phyloP scores from a whole-genome alignment of 2,888 invertebrate genomes.

The Mimas tiliae region DNA sequence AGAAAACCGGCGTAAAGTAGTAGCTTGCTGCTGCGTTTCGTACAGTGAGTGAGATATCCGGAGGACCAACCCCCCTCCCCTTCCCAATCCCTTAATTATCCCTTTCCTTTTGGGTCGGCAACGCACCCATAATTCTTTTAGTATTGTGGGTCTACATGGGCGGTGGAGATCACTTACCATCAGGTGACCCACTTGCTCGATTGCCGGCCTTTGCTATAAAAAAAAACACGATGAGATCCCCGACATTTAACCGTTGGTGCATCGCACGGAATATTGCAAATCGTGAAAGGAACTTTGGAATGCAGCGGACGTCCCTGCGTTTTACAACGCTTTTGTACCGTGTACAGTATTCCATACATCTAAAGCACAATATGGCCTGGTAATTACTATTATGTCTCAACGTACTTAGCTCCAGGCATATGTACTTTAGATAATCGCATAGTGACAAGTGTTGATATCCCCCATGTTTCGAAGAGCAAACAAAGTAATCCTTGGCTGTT shows the following conservation, averaged over 20 bases:
- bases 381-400: not conserved
- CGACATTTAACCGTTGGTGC: slow-evolving; percentile 62
- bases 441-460: not conserved
- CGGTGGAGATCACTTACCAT: too few species aligned
- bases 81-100: too few species aligned
- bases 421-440: not conserved
- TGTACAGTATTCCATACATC: slow-evolving; percentile 14
- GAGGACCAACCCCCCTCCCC: too few species aligned
- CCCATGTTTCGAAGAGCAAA: not conserved
- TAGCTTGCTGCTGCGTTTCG: too few species aligned
- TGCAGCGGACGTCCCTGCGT: slow-evolving; percentile 59
- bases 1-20: too few species aligned
- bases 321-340: slow-evolving; percentile 31
- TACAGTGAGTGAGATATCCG: too few species aligned
- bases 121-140: too few species aligned
- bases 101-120: too few species aligned
- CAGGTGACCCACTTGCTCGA: too few species aligned
- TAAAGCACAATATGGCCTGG: not conserved
- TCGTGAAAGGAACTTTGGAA: slow-evolving; percentile 71
- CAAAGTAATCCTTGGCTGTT: slow-evolving; percentile 8
- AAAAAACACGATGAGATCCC: slow-evolving; percentile 50
- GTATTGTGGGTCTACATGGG: too few species aligned
- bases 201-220: too few species aligned
- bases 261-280: slow-evolving; percentile 59
- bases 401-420: not conserved